These are phyloP conservation scores for Microplitis deprimator DNA, from an alignment of 2,888 invertebrate species.

Conservation along the genomic window DNA sequence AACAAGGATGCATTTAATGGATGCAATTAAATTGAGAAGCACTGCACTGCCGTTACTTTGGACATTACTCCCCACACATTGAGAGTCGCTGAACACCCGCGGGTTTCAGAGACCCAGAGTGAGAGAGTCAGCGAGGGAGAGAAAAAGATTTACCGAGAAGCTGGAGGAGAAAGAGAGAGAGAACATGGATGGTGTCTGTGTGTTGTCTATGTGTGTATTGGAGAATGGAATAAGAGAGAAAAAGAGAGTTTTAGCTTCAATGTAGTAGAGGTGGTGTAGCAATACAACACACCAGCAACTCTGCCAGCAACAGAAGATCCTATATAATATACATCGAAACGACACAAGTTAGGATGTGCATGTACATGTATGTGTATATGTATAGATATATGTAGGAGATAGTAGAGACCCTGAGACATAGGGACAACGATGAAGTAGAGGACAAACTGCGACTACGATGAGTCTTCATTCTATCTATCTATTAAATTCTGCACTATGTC, in stretches of 20 bases:
- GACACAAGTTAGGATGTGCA: too few relatives aligned
- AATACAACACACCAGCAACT: too few relatives aligned
- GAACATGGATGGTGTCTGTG: conserved; percentile 20
- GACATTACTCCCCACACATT: conserved; percentile 34
- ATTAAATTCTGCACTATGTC: conserved; percentile 3
- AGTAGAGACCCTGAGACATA: background rate
- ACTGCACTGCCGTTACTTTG: conserved; percentile 31
- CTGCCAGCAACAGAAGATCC: too few relatives aligned
- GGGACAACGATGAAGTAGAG: conserved; percentile 18
- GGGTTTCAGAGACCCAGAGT: conserved; percentile 22
- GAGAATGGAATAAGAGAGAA: too few relatives aligned
- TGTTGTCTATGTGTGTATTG: background rate
- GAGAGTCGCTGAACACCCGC: conserved; percentile 44
- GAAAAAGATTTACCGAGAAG: background rate
- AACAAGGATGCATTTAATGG: conserved; percentile 6
- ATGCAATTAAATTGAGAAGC: conserved; percentile 33
- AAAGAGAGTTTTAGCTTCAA: too few relatives aligned
- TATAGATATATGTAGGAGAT: too few relatives aligned
- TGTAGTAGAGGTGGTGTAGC: too few relatives aligned
- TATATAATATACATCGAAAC: too few relatives aligned
- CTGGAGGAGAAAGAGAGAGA: conserved; percentile 4
- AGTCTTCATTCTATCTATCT: conserved; percentile 11
- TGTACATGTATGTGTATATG: too few relatives aligned
- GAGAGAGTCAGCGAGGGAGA: conserved; percentile 33
- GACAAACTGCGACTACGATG: conserved; percentile 37